A percentile compares a stretch with the other conserved stretches of the same genome.
phyloP scores from a whole-genome alignment of 2,113 vertebrate species.

The Ammospiza caudacuta region DNA sequence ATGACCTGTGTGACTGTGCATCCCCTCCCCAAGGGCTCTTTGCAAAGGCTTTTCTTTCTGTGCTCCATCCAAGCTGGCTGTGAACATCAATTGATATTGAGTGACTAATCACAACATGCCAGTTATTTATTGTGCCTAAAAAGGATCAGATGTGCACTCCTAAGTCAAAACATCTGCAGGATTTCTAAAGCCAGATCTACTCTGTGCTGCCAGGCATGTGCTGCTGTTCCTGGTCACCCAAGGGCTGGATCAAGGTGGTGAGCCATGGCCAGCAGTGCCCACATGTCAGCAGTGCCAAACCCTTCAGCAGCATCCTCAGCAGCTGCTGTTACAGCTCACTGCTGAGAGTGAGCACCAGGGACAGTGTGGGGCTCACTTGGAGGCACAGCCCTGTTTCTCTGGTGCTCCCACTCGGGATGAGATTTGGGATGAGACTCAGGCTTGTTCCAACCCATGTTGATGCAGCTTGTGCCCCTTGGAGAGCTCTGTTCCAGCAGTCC shows the following conservation, averaged over 20 bases:
- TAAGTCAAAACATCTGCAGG: neutral
- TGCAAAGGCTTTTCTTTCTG: neutral
- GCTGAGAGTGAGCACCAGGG: accelerated
- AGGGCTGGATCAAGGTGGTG: neutral
- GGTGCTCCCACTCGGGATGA: accelerated
- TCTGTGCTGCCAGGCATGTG: accelerated
- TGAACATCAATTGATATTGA: neutral
- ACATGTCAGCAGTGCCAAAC: neutral
- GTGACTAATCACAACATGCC: neutral
- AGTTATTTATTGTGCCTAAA: neutral
- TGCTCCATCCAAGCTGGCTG: neutral
- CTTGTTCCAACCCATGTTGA: neutral
- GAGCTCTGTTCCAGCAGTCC: neutral
- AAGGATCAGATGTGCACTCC: neutral
- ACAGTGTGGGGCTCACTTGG: accelerated
- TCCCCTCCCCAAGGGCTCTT: neutral
- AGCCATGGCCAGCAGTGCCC: neutral
- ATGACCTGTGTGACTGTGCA: neutral
- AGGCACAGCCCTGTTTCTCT: neutral
- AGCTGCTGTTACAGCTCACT: neutral
- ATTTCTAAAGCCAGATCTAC: neutral
- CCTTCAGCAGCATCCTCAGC: neutral
- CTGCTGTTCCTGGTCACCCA: neutral
- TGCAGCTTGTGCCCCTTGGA: accelerated
- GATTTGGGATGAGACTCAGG: accelerated